Conservation (phyloP, 2,888 invertebrate species). For the Phasia obesa region DNA sequence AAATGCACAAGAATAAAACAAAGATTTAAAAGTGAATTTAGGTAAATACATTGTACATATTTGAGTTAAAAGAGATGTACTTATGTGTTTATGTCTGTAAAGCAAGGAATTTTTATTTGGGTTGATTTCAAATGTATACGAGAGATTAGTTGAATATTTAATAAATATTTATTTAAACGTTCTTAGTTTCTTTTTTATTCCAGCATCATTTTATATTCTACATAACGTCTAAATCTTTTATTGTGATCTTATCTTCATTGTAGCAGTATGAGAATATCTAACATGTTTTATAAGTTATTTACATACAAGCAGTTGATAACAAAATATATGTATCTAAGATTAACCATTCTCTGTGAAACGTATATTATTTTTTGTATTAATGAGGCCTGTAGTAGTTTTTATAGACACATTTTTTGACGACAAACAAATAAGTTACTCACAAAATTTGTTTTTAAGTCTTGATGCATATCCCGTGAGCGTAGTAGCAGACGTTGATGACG, state of each 20-base stretch:
- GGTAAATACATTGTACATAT: neutral
- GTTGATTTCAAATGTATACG: neutral
- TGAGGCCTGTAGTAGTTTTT: too few relatives aligned
- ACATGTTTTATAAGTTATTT: neutral
- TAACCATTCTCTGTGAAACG: too few relatives aligned
- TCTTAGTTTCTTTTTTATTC: neutral
- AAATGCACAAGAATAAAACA: neutral
- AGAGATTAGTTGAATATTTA: neutral
- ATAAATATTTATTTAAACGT: constrained; percentile 9
- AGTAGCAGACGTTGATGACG: too few relatives aligned
- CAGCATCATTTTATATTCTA: constrained; percentile 13
- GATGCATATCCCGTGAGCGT: too few relatives aligned
- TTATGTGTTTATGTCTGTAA: neutral
- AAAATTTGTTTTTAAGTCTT: too few relatives aligned
- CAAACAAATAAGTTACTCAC: too few relatives aligned
- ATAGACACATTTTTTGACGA: too few relatives aligned
- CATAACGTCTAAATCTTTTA: neutral
- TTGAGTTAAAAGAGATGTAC: constrained; percentile 7
- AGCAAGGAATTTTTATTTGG: neutral
- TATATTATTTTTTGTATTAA: too few relatives aligned
- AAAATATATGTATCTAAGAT: too few relatives aligned
- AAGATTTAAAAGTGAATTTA: neutral
- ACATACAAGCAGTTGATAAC: neutral
- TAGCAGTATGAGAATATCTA: neutral
- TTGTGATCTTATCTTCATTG: constrained; percentile 35